Conservation (phyloP, 1,140 invertebrate genomes). For the Hycleus cichorii region DNA sequence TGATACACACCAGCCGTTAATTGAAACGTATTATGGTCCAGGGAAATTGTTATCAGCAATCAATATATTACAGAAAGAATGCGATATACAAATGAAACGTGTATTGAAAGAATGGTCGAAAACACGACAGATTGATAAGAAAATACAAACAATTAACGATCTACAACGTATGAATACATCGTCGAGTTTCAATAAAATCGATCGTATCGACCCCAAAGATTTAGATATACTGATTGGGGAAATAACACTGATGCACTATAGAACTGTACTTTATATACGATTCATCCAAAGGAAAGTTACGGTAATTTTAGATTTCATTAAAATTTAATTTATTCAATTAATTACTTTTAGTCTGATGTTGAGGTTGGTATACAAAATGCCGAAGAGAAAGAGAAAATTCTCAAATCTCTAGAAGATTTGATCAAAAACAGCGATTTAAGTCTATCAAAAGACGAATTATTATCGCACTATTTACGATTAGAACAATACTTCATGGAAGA, state of each 20-base stretch:
- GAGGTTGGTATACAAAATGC: constrained; percentile 55
- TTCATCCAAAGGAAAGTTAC: constrained; percentile 76
- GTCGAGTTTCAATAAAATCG: constrained; percentile 43
- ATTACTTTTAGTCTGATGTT: constrained; percentile 54
- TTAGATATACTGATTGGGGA: constrained; percentile 85
- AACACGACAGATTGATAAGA: constrained; percentile 60
- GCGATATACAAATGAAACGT: constrained; percentile 65
- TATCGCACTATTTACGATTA: constrained; percentile 84
- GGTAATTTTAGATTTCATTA: constrained; percentile 45
- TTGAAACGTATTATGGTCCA: constrained; percentile 91
- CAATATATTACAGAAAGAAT: constrained; percentile 75
- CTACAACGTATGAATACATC: constrained; percentile 41
- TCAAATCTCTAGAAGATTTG: constrained; percentile 57
- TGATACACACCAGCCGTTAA: constrained; percentile 86
- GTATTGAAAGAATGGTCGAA: constrained; percentile 74
- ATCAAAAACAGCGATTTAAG: constrained; percentile 73
- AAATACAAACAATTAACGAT: constrained; percentile 57
- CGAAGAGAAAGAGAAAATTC: constrained; percentile 46
- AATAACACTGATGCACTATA: constrained; percentile 83
- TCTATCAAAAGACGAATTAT: constrained; percentile 80
- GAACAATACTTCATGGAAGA: constrained; percentile 95
- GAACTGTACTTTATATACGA: constrained; percentile 83
- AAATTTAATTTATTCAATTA: neutral
- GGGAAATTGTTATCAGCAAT: constrained; percentile 67
- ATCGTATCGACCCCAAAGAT: constrained; percentile 72